A percentile compares a stretch with the other conserved stretches of the same genome.
Evolutionary conservation across 2,888 invertebrate genomes (phyloP).

Genomic region (Nomada fucata): DNA sequence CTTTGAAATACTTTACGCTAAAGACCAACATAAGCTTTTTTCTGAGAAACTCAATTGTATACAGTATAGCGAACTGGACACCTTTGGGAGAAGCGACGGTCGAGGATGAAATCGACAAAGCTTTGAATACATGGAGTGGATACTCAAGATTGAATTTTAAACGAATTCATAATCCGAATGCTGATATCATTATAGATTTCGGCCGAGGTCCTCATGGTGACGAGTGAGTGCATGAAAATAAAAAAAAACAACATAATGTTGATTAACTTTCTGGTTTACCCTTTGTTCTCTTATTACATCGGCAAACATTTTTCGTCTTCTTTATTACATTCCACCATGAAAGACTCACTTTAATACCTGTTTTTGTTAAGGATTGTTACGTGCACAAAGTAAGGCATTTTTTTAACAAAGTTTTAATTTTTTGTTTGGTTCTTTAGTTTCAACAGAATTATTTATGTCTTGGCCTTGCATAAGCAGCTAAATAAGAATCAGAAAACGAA

Average conservation of each 20-base stretch:
- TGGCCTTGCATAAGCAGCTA: no score
- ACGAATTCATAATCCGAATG: neutral
- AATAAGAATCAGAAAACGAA: no score
- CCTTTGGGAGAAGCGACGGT: neutral
- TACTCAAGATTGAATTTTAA: conserved; percentile 14
- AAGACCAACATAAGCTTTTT: neutral
- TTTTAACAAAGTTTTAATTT: no score
- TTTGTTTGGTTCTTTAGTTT: no score
- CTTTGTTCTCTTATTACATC: no score
- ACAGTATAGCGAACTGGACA: neutral
- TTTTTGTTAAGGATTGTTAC: no score
- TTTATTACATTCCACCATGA: no score
- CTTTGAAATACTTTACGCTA: neutral
- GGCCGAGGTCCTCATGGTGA: neutral
- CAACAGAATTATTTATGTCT: no score
- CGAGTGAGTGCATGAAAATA: neutral
- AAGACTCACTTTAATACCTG: no score
- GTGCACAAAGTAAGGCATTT: no score
- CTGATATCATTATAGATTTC: neutral
- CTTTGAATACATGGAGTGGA: neutral
- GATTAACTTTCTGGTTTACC: no score
- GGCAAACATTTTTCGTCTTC: no score
- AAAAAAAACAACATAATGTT: neutral
- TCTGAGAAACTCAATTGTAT: neutral
- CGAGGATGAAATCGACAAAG: neutral